These are phyloP conservation scores for Adela reaumurella DNA, from an alignment of 2,888 invertebrate species.

Conservation along the genomic window DNA sequence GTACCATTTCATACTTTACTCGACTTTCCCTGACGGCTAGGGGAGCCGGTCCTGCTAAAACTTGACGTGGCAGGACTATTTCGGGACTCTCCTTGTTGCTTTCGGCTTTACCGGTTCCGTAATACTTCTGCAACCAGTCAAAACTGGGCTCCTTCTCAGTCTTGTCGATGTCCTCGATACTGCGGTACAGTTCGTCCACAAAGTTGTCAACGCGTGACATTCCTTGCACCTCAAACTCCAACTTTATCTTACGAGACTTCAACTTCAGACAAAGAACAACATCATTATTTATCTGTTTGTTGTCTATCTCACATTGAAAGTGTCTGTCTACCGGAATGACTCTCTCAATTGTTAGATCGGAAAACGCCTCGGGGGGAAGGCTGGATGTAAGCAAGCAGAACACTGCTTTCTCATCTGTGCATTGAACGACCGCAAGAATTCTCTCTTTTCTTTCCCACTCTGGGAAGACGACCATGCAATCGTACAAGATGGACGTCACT, in stretches of 20 bases:
- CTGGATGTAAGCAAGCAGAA: constrained; percentile 53
- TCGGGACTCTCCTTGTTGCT: constrained; percentile 41
- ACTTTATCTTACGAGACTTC: constrained; percentile 42
- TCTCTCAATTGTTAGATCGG: constrained; percentile 76
- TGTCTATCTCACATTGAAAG: constrained; percentile 72
- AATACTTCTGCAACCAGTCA: constrained; percentile 61
- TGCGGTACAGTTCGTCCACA: constrained; percentile 69
- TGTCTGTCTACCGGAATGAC: constrained; percentile 76
- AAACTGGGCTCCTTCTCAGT: constrained; percentile 43
- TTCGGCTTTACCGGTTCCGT: constrained; percentile 27
- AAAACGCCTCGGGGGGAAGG: constrained; percentile 66
- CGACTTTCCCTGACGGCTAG: constrained; percentile 69
- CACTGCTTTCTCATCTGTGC: constrained; percentile 49
- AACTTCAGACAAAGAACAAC: constrained; percentile 47
- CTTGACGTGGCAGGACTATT: constrained; percentile 53
- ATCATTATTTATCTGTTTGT: constrained; percentile 55
- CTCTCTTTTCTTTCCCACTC: constrained; percentile 47
- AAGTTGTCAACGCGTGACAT: constrained; percentile 65
- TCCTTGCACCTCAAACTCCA: constrained; percentile 50
- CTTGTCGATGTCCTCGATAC: constrained; percentile 64
- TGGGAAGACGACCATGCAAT: constrained; percentile 45
- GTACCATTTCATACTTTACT: constrained; percentile 71
- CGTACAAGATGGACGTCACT: constrained; percentile 42
- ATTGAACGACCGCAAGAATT: constrained; percentile 44
- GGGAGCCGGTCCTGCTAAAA: constrained; percentile 52